phyloP scores from a whole-genome alignment of 2,888 invertebrate genomes.

The Orthonevra nobilis region DNA sequence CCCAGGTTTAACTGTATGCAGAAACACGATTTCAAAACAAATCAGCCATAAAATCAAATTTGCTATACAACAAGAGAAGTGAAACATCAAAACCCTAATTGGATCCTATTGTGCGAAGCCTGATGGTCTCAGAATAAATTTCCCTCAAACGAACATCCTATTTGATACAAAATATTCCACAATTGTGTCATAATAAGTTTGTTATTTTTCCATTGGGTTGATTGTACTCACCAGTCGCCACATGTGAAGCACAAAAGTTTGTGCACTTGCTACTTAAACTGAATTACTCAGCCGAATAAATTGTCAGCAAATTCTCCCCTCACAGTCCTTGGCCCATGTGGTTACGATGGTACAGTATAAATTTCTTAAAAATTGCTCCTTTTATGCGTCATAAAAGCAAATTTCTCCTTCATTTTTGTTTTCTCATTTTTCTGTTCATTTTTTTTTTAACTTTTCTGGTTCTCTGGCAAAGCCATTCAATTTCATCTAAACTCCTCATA shows the following conservation, averaged over 20 bases:
- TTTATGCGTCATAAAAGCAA: conserved; percentile 63
- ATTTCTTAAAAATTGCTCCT: conserved; percentile 49
- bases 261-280: conserved; percentile 46
- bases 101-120: neutral
- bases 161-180: conserved; percentile 7
- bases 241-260: conserved; percentile 25
- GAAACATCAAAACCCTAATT: too few species aligned
- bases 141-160: conserved; percentile 7
- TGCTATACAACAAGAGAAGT: too few species aligned
- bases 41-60: too few species aligned
- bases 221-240: conserved; percentile 10
- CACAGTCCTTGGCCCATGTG: neutral
- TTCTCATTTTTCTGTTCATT: conserved; percentile 8
- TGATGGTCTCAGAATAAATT: neutral
- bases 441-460: conserved; percentile 36
- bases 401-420: conserved; percentile 56
- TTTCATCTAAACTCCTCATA: conserved; percentile 70
- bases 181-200: conserved; percentile 26
- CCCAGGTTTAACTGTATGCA: too few species aligned
- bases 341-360: conserved; percentile 22
- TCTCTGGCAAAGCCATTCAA: conserved; percentile 61
- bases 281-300: conserved; percentile 52
- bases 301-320: conserved; percentile 45
- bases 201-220: conserved; percentile 22
- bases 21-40: too few species aligned